Percentiles rank a stretch among this genome's conserved stretches.
These are phyloP conservation scores for Chlorops oryzae DNA, from an alignment of 1,140 invertebrate genomes.

Conservation along the genomic window DNA sequence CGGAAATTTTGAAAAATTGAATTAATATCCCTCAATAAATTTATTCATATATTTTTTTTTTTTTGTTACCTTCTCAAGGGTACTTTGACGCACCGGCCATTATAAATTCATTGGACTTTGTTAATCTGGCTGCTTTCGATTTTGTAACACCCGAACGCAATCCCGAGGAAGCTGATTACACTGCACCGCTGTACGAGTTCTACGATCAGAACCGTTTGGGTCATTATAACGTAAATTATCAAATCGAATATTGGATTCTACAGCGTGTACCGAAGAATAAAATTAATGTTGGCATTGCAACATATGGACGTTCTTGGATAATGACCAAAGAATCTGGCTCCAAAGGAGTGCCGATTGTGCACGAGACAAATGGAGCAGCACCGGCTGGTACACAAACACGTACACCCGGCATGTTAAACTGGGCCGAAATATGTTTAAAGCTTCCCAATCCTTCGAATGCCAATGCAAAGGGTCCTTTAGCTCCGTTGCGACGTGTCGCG, in stretches of 20 bases:
- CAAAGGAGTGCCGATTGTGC: constrained; percentile 65
- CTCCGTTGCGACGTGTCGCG: constrained; percentile 59
- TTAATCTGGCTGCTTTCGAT: constrained; percentile 75
- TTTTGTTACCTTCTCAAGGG: constrained; percentile 61
- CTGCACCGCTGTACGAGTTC: constrained; percentile 63
- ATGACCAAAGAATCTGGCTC: constrained; percentile 63
- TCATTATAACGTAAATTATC: constrained; percentile 60
- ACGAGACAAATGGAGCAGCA: constrained; percentile 59
- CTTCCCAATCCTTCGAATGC: constrained; percentile 58
- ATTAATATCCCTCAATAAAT: neutral
- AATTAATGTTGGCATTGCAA: constrained; percentile 74
- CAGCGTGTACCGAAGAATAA: constrained; percentile 64
- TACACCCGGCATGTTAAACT: constrained; percentile 68
- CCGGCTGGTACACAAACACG: constrained; percentile 59
- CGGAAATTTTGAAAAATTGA: neutral
- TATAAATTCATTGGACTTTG: constrained; percentile 67
- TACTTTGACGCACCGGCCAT: constrained; percentile 71
- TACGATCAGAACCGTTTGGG: constrained; percentile 56
- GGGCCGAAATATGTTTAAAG: constrained; percentile 72
- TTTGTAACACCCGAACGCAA: constrained; percentile 67
- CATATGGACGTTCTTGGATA: constrained; percentile 78
- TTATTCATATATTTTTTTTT: constrained; percentile 5
- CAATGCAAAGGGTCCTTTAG: constrained; percentile 53
- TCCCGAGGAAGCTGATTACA: constrained; percentile 68
- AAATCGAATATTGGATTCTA: constrained; percentile 58